Percentiles rank a stretch among this genome's conserved stretches.
These are phyloP conservation scores for Pyrgilauda ruficollis DNA, from an alignment of 2,113 vertebrate species.

Conservation along the genomic window DNA sequence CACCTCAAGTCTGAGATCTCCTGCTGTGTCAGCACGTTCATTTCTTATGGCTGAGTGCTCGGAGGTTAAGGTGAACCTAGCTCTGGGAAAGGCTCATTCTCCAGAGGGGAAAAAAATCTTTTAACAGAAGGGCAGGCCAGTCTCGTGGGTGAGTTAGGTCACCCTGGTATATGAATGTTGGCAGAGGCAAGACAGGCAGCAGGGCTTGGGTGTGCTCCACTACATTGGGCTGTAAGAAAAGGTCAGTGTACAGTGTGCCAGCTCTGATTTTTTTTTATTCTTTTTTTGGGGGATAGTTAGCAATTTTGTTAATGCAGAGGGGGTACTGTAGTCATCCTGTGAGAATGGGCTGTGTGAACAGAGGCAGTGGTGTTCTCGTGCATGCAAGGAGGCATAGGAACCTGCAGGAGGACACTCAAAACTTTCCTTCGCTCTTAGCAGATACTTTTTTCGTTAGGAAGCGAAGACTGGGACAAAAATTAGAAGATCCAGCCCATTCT, in stretches of 20 bases:
- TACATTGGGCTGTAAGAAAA: accelerated
- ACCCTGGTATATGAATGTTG: neutral
- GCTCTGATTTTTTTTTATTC: neutral
- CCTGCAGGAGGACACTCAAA: neutral
- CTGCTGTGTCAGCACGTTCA: accelerated
- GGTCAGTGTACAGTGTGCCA: neutral
- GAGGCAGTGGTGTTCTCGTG: neutral
- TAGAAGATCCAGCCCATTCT: neutral
- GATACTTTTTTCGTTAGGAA: neutral
- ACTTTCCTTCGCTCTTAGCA: neutral
- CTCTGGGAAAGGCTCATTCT: neutral
- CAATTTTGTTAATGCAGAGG: neutral
- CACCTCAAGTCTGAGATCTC: neutral
- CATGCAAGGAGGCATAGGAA: neutral
- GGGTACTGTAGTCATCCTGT: neutral
- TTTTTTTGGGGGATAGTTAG: neutral
- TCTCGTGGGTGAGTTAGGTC: accelerated
- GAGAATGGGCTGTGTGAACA: neutral
- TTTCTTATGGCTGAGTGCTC: neutral
- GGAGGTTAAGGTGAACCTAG: neutral
- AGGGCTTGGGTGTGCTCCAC: neutral
- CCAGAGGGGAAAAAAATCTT: neutral
- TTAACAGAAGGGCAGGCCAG: neutral
- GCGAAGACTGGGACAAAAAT: neutral
- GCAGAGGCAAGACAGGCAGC: neutral